phyloP scores from a whole-genome alignment of 2,113 vertebrate genomes.

The Bujurquina vittata region DNA sequence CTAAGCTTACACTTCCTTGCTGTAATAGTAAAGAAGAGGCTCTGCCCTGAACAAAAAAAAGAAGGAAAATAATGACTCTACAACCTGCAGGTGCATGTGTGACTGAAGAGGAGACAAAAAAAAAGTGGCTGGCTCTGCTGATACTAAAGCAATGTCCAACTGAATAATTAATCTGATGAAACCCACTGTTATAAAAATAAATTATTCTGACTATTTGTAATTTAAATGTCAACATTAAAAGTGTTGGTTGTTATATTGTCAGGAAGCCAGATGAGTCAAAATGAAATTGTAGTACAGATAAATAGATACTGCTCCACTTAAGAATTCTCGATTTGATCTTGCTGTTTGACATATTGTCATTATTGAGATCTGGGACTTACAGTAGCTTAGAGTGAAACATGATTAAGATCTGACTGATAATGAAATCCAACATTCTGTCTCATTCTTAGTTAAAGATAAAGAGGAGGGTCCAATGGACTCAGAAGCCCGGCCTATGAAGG shows the following conservation, averaged over 20 bases:
- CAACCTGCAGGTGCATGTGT: slow-evolving; percentile 6
- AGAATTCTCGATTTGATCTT: slow-evolving; percentile 27
- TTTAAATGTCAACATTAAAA: not conserved
- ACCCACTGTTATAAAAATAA: not conserved
- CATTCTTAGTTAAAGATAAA: slow-evolving; percentile 89
- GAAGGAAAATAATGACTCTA: slow-evolving; percentile 12
- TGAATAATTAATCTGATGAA: not conserved
- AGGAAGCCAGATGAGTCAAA: rapidly evolving
- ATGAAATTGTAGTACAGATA: not conserved
- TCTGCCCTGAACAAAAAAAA: not conserved
- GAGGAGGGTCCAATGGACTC: slow-evolving; percentile 94
- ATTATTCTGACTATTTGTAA: not conserved
- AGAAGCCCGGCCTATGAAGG: slow-evolving; percentile 91
- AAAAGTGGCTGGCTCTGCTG: not conserved
- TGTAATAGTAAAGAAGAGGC: not conserved
- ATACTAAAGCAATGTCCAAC: slow-evolving; percentile 10
- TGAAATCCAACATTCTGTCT: slow-evolving; percentile 57
- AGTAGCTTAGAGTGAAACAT: slow-evolving; percentile 35
- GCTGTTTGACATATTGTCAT: slow-evolving; percentile 20
- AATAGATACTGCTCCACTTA: not conserved
- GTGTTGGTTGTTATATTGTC: not conserved
- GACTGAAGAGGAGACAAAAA: slow-evolving; percentile 5
- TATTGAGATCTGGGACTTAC: slow-evolving; percentile 31
- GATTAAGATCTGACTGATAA: slow-evolving; percentile 44
- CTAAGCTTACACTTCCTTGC: slow-evolving; percentile 8